A percentile compares a stretch with the other conserved stretches of the same genome.
Evolutionary conservation across 1,140 invertebrate genomes (phyloP).

Genomic region (Anastatus disparis): DNA sequence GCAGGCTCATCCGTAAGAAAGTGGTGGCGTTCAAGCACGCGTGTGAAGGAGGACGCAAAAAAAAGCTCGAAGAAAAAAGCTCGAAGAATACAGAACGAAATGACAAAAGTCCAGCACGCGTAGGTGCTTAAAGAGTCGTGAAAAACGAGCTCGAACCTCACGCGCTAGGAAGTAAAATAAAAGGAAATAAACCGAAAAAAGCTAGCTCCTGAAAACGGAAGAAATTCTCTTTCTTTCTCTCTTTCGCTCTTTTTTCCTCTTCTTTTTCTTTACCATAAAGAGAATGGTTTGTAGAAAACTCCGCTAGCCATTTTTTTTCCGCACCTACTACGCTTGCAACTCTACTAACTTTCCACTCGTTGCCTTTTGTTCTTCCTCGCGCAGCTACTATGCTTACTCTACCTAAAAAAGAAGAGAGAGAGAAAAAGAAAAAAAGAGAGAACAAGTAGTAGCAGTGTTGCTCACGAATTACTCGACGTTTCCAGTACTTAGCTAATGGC

Average conservation of each 20-base stretch:
- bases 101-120: slow-evolving; percentile 8
- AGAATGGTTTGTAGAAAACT: neutral
- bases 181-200: slow-evolving; percentile 8
- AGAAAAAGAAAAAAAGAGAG: too few species aligned
- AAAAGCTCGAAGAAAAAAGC: neutral
- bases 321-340: neutral
- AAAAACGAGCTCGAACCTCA: neutral
- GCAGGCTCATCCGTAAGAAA: slow-evolving; percentile 23
- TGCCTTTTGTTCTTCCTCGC: slow-evolving; percentile 5
- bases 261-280: neutral
- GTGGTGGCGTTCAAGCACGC: neutral
- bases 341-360: slow-evolving; percentile 6
- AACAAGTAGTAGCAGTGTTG: neutral
- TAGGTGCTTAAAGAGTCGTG: slow-evolving; percentile 26
- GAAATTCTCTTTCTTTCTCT: neutral
- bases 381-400: neutral
- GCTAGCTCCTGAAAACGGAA: neutral
- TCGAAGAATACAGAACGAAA: slow-evolving; percentile 28
- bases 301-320: slow-evolving; percentile 2
- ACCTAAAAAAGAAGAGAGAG: too few species aligned
- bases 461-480: slow-evolving; percentile 9
- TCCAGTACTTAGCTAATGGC: slow-evolving; percentile 32
- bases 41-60: neutral
- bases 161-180: neutral
- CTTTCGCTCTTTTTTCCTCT: neutral